Evolutionary conservation across 1,140 invertebrate species (phyloP), one percentile per base, ranked within the genome.

Genomic region (Brachionus paranguensis): DNA sequence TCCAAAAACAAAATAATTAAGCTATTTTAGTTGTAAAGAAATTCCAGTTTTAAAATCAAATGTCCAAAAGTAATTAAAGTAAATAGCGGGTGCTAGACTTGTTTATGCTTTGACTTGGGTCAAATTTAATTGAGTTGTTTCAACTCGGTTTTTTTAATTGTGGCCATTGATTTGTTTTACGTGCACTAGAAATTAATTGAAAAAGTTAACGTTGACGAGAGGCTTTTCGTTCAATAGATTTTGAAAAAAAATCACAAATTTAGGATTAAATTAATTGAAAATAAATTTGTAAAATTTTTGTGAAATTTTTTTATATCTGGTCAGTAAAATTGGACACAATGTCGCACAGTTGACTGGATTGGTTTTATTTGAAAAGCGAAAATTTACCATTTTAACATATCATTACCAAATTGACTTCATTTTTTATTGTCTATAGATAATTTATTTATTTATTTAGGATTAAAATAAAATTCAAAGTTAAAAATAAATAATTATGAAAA

Each of bases 1-100:
- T 72, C 68, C 68, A 72, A 29, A 68, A 60, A 60, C 53, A 68
- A 68, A 68, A n/a, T 68, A 68, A 41, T 33, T 33, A 68, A 41
- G 33, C 65, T 68, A 68, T 37, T 68, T 33, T 68, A 37, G 33
- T 68, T 17, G 27, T 29, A 60, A 60, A 72, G n/a, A 72, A 72
- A 72, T 72, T 72, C 68, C 68, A 72, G 68, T 72, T 20, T 20
- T 72, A 41, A 45, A 72, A 41, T 72, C n/a, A 43, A 72, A 72
- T 20, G 37, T 72, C 68, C 68, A 72, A 43, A 20, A 72, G 37
- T 72, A 72, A 72, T 72, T 72, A 20, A 17, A 43, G 41, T 5
- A 20, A 41, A 20, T 68, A 68, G 33, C 65, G 65, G 65, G 65
- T 33, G 65, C 65, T 68, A 68, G 65, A 68, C 65, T 68, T 68